Evolutionary conservation across 2,113 vertebrate species (phyloP), one percentile per base, ranked within the genome.

Genomic region (Phrynosoma blainvillii): DNA sequence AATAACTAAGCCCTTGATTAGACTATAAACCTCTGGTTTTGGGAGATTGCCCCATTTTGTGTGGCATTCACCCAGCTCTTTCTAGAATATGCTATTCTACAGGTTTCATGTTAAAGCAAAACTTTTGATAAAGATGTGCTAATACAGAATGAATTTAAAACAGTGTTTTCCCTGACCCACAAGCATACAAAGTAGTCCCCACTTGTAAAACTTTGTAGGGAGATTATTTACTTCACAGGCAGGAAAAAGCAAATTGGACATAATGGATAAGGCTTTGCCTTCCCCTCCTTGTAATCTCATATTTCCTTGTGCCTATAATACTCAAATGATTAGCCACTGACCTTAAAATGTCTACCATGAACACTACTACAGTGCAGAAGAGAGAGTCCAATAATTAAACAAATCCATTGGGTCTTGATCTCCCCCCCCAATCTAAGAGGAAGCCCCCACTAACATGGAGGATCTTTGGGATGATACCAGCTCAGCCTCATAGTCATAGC

Each of bases 391-490:
- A 85, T 76, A 92, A 86, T 95, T 90, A 87, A 79, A 88, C 89
- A 84, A 92, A 91, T 27, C 90, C 91, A 79, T 87, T 82, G 90
- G 93, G 89, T 91, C 2, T 80, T 87, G 88, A 52, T 52, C 89
- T 90, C 73, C 88, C 78, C 36, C 36, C 36, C 36, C 84, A 73
- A n/a, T 59, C 92, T 94, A 94, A 92, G 79, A 90, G 66, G 91
- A 94, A 95, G 95, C 87, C 42, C 66, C 84, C 84, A 95, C 94
- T 94, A 92, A 92, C 81, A 71, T 85, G n/a, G 82, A 87, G 78
- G 91, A 71, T 77, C 87, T 89, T 77, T 90, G 88, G 27, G 54
- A 85, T 90, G 93, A 91, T 85, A 79, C 20, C 59, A 84, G 87
- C 88, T 92, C 70, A 94, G 88, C 87, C 71, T 73, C 81, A 79